Base-by-base conservation (phyloP, 2,113 vertebrate species). In the Bothrops jararaca region DNA sequence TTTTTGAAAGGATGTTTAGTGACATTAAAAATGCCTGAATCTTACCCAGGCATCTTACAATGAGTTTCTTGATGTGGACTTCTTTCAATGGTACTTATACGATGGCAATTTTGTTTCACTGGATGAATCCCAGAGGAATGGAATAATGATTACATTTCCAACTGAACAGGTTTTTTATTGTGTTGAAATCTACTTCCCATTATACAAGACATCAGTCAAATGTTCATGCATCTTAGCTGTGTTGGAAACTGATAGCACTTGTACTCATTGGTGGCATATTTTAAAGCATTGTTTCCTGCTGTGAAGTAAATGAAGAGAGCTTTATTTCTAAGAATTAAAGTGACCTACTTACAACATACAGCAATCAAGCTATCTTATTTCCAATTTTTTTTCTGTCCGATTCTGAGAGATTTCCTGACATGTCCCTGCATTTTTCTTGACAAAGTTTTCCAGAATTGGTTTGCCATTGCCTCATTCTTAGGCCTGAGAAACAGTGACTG, bases 281-380 rank as follows among this genome's bases (percentile, higher is more conserved):
- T 94, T 80, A 45, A 92, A 90, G 91, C 53, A 85, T 57, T n/a
- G 23, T 6, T 50, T 39, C 64, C 87, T 92, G 85, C 34, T 90
- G 29, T 95, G 94, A 94, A 92, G 3, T 50, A 91, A 90, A 92
- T 57, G 74, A 45, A 92, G 23, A 88, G 74, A 89, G 0, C 1
- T 0, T 58, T 88, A 50, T 89, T 89, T 94, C 89, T 42, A 56
- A 90, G 52, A 18, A 89, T 74, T 90, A 92, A 74, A 64, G 80
- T 60, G 86, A 89, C 12, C 3, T 18, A 48, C 5, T 90, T 93
- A 42, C 89, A 0, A 42, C 92, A 50, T 13, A n/a, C 22, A 9
- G n/a, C 90, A 90, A 8, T 39, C 24, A 85, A 26, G 74, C 34
- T 69, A 34, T 80, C 69, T 22, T 86, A 80, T 92, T 93, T 91